Base-by-base conservation (phyloP, 2,888 invertebrate genomes). In the Trichogramma evanescens region DNA sequence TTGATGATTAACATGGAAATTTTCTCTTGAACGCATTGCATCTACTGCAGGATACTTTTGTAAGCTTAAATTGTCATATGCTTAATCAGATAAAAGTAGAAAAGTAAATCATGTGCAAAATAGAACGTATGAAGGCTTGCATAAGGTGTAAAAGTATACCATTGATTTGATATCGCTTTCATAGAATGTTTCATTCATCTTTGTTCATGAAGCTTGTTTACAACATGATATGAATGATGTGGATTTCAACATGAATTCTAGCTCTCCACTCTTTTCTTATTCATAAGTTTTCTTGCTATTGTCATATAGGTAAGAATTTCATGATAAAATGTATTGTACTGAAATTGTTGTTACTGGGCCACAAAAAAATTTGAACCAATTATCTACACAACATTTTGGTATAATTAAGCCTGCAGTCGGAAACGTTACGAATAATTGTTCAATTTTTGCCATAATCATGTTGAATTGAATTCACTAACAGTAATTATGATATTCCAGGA, bases 401-500 rank as follows among this genome's bases (percentile, higher is more conserved):
- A 39, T 6, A 4, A 1, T 43, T 43, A 5, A 43, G 43, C 7
- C 13, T 45, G 6, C 13, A 38, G 6, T 10, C 7, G 38, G 13
- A 46, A 39, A 39, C 7, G 3, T 45, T 5, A 45, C 38, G 46
- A 46, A 48, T 10, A 39, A 45, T 45, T n/a, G 6, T n/a, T 6
- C 13, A 40, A n/a, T 38, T 42, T 0, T 5, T 5, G 7, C 44
- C 10, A 10, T 41, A 6, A 51, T 26, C n/a, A 39, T 51, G 6
- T 51, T 41, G 7, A 39, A 7, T 41, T 51, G 38, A n/a, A 13
- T 13, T 46, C 46, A n/a, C n/a, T 6, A 46, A 46, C 46, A 46
- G 46, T 46, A 5, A n/a, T 38, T n/a, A 42, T 39, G n/a, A 39
- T 52, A 67, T 65, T 72, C 10, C 74, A 93, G 76, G 93, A 93